Conservation (phyloP, 2,888 invertebrate species). For the Piscicola geometra region DNA sequence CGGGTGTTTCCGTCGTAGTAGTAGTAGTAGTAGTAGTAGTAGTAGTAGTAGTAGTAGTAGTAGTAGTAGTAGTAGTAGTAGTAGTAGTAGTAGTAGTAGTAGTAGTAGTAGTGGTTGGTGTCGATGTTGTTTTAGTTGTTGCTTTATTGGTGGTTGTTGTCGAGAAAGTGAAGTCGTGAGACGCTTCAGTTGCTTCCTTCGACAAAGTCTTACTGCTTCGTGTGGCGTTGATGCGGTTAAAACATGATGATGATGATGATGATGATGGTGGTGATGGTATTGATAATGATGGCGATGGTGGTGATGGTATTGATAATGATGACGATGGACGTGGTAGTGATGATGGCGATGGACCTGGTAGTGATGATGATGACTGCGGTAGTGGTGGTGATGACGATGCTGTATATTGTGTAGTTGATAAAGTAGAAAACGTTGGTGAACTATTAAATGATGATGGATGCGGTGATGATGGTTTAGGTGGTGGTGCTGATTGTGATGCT, state of each 20-base stretch:
- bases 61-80: too few relatives aligned
- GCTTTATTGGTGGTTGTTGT: too few relatives aligned
- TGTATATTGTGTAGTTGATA: conserved; percentile 32
- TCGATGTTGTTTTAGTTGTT: too few relatives aligned
- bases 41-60: too few relatives aligned
- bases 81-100: too few relatives aligned
- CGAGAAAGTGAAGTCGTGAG: too few relatives aligned
- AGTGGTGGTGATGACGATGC: conserved; percentile 31
- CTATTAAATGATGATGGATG: conserved; percentile 36
- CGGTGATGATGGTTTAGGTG: conserved; percentile 38
- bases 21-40: too few relatives aligned
- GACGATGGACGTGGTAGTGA: conserved; percentile 27
- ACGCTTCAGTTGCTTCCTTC: too few relatives aligned
- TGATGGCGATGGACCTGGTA: neutral
- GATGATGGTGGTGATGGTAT: conserved; percentile 30
- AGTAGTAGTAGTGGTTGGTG: too few relatives aligned
- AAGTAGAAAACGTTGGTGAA: too few relatives aligned
- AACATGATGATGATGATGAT: conserved; percentile 35
- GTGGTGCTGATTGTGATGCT: conserved; percentile 32
- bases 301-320: conserved; percentile 27
- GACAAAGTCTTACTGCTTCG: too few relatives aligned
- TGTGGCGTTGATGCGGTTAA: conserved; percentile 27
- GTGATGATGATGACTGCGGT: conserved; percentile 31
- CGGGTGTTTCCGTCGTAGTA: too few relatives aligned
- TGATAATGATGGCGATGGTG: conserved; percentile 5